Percentiles rank a stretch among this genome's conserved stretches.
These are phyloP conservation scores for Trididemnum clinides DNA, from an alignment of 23 tunicate species.

Conservation along the genomic window DNA sequence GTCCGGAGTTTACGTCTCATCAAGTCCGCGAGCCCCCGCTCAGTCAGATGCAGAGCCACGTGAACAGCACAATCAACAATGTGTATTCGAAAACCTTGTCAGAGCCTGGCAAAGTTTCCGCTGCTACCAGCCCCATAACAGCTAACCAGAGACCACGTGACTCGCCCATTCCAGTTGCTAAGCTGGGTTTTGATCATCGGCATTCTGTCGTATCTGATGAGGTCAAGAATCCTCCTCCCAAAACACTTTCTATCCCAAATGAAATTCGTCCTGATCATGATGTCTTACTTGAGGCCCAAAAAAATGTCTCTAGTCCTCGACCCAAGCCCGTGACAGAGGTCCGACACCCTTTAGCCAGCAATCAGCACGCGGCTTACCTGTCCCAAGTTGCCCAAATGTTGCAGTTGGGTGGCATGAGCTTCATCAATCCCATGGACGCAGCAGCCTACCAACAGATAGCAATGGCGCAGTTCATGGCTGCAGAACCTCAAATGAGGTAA, in stretches of 20 bases:
- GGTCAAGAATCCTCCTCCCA: neutral
- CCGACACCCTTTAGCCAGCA: neutral
- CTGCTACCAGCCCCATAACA: neutral
- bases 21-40: neutral
- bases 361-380: neutral
- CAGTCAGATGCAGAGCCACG: neutral
- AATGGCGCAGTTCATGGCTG: neutral
- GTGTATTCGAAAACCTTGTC: constrained; percentile 7
- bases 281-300: neutral
- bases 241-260: neutral
- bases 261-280: neutral
- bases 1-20: neutral
- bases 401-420: neutral
- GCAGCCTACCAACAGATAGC: neutral
- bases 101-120: neutral
- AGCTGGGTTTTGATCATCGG: neutral
- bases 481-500: too few species aligned
- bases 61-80: neutral
- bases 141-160: neutral
- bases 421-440: neutral
- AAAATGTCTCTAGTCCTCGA: neutral
- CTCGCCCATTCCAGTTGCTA: neutral
- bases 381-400: neutral
- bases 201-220: neutral
- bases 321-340: neutral